A percentile compares a stretch with the other conserved stretches of the same genome.
Evolutionary conservation across 2,113 vertebrate species (phyloP).

Genomic region (Plestiodon gilberti): DNA sequence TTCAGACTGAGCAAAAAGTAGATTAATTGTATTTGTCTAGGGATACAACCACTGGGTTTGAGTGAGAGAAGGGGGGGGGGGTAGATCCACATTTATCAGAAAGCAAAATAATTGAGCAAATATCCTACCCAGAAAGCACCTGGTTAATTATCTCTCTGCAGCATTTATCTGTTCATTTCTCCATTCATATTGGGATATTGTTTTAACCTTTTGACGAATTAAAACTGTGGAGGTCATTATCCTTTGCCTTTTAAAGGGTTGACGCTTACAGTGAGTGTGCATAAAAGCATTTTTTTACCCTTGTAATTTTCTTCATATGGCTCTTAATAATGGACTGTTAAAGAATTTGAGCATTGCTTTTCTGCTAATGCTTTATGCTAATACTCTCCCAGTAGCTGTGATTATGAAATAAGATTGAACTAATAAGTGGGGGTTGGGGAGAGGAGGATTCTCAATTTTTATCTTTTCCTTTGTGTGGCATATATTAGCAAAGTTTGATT

Average conservation of each 20-base stretch:
- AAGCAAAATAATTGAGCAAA: neutral
- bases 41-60: conserved; percentile 11
- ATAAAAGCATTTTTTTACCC: conserved; percentile 11
- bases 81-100: neutral
- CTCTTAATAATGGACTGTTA: conserved; percentile 28
- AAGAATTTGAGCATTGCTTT: conserved; percentile 13
- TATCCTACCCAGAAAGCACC: neutral
- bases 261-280: neutral
- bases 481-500: neutral
- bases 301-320: conserved; percentile 6
- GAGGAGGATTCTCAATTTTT: neutral
- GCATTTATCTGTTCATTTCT: conserved; percentile 7
- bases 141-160: neutral
- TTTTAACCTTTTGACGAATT: conserved; percentile 23
- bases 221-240: conserved; percentile 1
- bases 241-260: neutral
- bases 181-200: conserved; percentile 10
- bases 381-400: neutral
- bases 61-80: neutral
- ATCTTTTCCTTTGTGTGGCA: neutral
- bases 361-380: conserved; percentile 9
- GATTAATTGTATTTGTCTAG: conserved; percentile 39
- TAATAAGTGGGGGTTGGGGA: neutral
- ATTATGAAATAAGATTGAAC: conserved; percentile 20
- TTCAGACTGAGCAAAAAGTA: conserved; percentile 35